These are phyloP conservation scores for Cheilosia soror DNA, from an alignment of 2,888 invertebrate species.

Conservation along the genomic window DNA sequence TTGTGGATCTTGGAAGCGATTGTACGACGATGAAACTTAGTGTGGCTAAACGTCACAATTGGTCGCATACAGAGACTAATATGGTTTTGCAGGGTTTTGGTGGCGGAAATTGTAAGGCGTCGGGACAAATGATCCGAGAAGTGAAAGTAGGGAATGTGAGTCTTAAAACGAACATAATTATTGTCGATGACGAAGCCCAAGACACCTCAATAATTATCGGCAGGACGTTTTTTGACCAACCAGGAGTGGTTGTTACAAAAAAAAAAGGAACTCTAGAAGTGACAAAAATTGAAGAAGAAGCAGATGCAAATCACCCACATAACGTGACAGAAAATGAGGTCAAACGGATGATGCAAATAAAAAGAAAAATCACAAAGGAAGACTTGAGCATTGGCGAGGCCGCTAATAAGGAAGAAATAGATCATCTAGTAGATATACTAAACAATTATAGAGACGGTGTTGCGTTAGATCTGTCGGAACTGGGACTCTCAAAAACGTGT, in stretches of 20 bases:
- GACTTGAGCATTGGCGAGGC: background rate
- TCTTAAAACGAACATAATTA: conserved; percentile 13
- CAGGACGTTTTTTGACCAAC: background rate
- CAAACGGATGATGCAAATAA: conserved; percentile 3
- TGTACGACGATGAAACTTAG: background rate
- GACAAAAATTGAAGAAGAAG: background rate
- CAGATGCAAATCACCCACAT: background rate
- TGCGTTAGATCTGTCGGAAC: conserved; percentile 11
- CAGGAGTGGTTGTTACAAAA: background rate
- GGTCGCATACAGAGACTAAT: background rate
- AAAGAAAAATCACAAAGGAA: background rate
- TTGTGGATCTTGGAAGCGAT: background rate
- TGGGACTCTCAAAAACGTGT: conserved; percentile 13
- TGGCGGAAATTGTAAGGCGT: conserved; percentile 5
- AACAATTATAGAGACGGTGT: conserved; percentile 23
- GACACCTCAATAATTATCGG: conserved; percentile 26
- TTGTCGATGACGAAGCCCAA: conserved; percentile 25
- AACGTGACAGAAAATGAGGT: background rate
- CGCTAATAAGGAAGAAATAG: background rate
- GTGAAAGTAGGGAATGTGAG: conserved; percentile 10
- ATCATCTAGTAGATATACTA: background rate
- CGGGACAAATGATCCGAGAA: conserved; percentile 6
- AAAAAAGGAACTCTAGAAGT: background rate
- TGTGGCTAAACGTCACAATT: background rate
- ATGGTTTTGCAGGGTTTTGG: conserved; percentile 11